phyloP scores from a whole-genome alignment of 2,113 vertebrate species.

The Paralichthys olivaceus region DNA sequence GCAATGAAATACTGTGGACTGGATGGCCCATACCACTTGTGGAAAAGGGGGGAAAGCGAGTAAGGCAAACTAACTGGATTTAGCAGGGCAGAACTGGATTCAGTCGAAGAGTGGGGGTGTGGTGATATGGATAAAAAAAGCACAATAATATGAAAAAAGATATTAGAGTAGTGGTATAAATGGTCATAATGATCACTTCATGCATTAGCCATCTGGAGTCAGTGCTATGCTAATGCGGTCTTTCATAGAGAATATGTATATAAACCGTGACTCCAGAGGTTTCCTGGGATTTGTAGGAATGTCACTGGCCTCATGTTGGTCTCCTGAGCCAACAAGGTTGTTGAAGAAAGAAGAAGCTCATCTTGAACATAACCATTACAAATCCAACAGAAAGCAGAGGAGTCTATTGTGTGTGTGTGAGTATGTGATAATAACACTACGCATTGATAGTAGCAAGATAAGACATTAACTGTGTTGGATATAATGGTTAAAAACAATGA shows the following conservation, averaged over 20 bases:
- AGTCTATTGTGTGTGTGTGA: no score
- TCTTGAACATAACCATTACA: no score
- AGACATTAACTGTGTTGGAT: no score
- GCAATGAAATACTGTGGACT: constrained; percentile 71
- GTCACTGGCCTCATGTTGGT: neutral
- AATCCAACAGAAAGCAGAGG: no score
- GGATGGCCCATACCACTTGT: constrained; percentile 67
- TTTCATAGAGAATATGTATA: neutral
- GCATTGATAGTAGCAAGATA: no score
- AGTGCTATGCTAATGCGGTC: neutral
- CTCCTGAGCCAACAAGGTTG: neutral
- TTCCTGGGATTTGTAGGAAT: neutral
- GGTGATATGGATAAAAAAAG: neutral
- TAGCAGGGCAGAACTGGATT: neutral
- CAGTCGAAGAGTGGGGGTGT: neutral
- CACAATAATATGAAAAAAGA: neutral
- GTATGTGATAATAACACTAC: no score
- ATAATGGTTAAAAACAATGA: no score
- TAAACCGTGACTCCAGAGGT: no score
- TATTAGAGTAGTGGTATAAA: neutral
- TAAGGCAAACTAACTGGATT: neutral
- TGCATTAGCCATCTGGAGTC: neutral
- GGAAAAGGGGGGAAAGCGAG: constrained; percentile 32
- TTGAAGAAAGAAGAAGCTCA: no score
- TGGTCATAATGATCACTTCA: neutral